Evolutionary conservation across 2,797 vertebrate genomes (phyloP).

Genomic region (Poeciliopsis turneri): DNA sequence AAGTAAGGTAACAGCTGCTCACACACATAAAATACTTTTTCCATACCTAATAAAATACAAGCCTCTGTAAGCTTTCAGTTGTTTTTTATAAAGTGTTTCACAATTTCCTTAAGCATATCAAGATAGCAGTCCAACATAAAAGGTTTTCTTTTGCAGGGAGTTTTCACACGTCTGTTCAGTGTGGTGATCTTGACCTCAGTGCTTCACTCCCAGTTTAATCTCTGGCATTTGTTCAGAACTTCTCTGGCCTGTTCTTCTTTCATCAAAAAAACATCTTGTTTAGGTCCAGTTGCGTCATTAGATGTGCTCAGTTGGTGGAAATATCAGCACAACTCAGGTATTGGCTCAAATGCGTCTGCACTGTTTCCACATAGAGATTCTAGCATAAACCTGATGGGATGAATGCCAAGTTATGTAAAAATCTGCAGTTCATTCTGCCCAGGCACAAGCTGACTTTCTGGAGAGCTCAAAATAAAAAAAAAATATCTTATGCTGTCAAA

Average conservation of each 20-base stretch:
- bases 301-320: constrained; percentile 27
- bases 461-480: neutral
- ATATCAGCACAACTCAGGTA: constrained; percentile 28
- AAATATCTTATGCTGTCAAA: constrained; percentile 49
- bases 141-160: constrained; percentile 4
- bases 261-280: constrained; percentile 28
- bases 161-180: constrained; percentile 12
- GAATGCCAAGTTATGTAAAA: constrained; percentile 28
- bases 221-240: constrained; percentile 38
- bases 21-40: constrained; percentile 1
- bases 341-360: constrained; percentile 17
- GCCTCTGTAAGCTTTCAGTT: constrained; percentile 14
- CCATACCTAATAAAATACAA: constrained; percentile 16
- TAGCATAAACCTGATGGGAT: constrained; percentile 42
- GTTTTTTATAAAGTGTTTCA: neutral
- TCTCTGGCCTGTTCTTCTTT: constrained; percentile 26
- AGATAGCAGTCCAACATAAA: constrained; percentile 2
- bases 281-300: constrained; percentile 38
- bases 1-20: constrained; percentile 50
- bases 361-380: constrained; percentile 37
- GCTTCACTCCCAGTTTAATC: constrained; percentile 30
- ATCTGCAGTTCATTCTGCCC: constrained; percentile 17
- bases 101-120: neutral
- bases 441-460: constrained; percentile 36
- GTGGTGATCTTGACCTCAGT: constrained; percentile 29